phyloP scores from a whole-genome alignment of 1,140 invertebrate species.

The Diorhabda carinulata region DNA sequence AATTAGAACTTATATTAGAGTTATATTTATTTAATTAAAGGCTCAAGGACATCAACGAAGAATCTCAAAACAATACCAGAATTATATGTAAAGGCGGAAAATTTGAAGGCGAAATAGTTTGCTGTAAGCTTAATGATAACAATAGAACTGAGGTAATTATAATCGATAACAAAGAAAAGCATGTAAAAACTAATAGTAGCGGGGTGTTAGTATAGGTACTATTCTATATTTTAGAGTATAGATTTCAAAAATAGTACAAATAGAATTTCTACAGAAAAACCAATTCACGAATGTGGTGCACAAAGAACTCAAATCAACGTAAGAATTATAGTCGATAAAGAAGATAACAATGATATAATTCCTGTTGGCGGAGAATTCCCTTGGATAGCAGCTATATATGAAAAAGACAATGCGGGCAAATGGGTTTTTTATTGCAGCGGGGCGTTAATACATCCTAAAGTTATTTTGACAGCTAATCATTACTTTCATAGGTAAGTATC shows the following conservation, averaged over 20 bases:
- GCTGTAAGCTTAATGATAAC: constrained; percentile 8
- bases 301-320: constrained; percentile 11
- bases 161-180: too few species aligned
- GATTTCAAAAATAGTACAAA: neutral
- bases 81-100: constrained; percentile 8
- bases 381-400: constrained; percentile 13
- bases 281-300: neutral
- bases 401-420: neutral
- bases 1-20: too few species aligned
- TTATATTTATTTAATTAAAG: too few species aligned
- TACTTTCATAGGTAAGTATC: constrained; percentile 4
- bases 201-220: too few species aligned
- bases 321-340: constrained; percentile 6
- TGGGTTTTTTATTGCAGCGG: constrained; percentile 6
- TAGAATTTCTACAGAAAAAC: neutral
- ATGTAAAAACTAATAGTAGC: too few species aligned
- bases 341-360: neutral
- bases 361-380: constrained; percentile 17
- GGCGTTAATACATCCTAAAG: constrained; percentile 12
- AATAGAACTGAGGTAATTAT: neutral
- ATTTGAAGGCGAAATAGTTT: constrained; percentile 4
- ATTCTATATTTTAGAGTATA: neutral
- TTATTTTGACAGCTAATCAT: constrained; percentile 18
- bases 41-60: too few species aligned
- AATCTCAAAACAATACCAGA: neutral